phyloP scores from a whole-genome alignment of 2,113 vertebrate species.

The Microcebus jonahi region DNA sequence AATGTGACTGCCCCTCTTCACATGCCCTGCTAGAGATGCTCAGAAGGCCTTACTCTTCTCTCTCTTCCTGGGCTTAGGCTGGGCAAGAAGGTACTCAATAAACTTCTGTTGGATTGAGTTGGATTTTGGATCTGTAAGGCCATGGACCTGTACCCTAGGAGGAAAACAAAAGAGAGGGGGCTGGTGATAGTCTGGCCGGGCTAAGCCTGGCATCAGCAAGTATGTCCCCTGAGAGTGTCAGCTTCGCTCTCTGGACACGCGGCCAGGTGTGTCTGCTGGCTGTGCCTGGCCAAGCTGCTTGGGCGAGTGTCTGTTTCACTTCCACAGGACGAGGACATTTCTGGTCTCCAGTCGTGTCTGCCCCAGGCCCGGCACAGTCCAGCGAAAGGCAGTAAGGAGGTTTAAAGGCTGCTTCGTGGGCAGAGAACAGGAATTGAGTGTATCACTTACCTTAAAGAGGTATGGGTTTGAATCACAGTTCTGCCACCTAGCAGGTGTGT shows the following conservation, averaged over 20 bases:
- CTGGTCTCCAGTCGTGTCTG: background rate
- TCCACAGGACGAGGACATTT: background rate
- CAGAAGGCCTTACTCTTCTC: background rate
- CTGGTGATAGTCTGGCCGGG: background rate
- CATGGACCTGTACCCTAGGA: background rate
- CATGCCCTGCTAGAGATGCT: background rate
- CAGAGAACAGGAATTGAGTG: background rate
- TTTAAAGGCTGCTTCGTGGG: background rate
- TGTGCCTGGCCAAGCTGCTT: background rate
- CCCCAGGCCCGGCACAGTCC: background rate
- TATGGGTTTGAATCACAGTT: constrained; percentile 6
- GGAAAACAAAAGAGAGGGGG: background rate
- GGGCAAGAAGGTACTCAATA: background rate
- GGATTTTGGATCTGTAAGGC: background rate
- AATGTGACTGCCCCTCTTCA: background rate
- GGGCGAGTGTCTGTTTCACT: background rate
- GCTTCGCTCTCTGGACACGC: background rate
- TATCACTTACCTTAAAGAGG: background rate
- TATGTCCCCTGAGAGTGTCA: background rate
- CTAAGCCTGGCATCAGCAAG: background rate
- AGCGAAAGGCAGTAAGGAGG: background rate
- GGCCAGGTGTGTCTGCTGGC: background rate
- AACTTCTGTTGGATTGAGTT: background rate
- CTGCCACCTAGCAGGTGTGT: background rate
- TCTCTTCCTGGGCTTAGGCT: background rate